Base-by-base conservation (phyloP, 2,888 invertebrate species). In the Mongoloraphidia duomilia region DNA sequence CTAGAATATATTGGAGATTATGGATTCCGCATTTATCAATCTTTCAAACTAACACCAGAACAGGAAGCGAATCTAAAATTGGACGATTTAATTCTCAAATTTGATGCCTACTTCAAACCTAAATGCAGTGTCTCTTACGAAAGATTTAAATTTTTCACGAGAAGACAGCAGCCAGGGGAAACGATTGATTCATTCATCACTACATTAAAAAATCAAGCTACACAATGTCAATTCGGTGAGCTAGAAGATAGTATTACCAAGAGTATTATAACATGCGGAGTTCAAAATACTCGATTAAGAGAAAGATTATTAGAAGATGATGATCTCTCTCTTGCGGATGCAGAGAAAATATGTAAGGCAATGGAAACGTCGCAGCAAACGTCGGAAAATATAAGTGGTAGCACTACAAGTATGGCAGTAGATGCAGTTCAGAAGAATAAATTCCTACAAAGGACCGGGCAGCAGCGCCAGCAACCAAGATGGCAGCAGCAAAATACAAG, bases 161-260 rank as follows among this genome's bases (percentile, higher is more conserved):
- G 26, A 3, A 50, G 49, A 26, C 55, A 58, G 42, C 34, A 50
- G 34, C 35, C 41, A 10, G 53, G 50, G 12, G 52, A 59, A 49
- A 53, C 55, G n/a, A 34, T 57, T 5, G 55, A 58, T 12, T 51
- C 53, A 34, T 57, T 54, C 44, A 46, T 57, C 10, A 58, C 54
- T 8, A 53, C 53, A 34, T 38, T 56, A 3, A 56, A 53, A 45
- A 53, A 54, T 36, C 46, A 50, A 44, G 58, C 50, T 2, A 50
- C 50, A 45, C 53, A 54, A 40, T 57, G 57, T 45, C 49, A 56
- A 34, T 48, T 55, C 26, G 56, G 53, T n/a, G 47, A 35, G 1
- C 46, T 56, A 13, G 33, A 57, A 39, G 52, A 58, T 34, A 46
- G 49, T 8, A 34, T 57, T 36, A 56, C 53, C 13, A 53, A 54